phyloP scores from a whole-genome alignment of 2,888 invertebrate genomes.

The Sphinx pinastri region DNA sequence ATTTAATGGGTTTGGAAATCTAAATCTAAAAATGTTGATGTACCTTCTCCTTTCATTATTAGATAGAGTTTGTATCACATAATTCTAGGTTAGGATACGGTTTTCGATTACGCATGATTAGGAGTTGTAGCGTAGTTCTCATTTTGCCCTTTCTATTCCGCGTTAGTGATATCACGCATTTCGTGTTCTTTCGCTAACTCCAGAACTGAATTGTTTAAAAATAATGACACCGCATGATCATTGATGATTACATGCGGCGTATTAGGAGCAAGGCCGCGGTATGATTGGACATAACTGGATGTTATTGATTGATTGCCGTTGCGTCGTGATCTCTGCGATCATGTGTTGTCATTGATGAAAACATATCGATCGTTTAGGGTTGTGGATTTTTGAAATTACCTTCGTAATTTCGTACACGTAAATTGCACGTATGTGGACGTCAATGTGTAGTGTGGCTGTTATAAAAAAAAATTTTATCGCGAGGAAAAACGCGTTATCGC shows the following conservation, averaged over 20 bases:
- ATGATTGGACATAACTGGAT: conserved; percentile 24
- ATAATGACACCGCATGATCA: conserved; percentile 14
- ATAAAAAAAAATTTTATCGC: no score
- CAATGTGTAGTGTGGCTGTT: not conserved
- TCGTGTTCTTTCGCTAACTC: not conserved
- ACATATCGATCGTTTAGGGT: conserved; percentile 4
- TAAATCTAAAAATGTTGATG: no score
- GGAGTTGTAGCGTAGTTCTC: no score
- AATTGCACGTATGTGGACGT: not conserved
- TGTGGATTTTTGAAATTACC: not conserved
- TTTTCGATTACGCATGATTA: no score
- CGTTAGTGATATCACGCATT: not conserved
- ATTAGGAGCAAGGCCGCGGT: conserved; percentile 23
- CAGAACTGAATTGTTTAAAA: not conserved
- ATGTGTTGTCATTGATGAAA: conserved; percentile 21
- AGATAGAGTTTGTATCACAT: no score
- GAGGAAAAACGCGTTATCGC: no score
- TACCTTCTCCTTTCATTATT: no score
- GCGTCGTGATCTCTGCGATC: conserved; percentile 22
- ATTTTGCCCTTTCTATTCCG: no score
- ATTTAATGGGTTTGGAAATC: no score
- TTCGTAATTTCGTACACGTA: not conserved
- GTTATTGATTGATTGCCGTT: conserved; percentile 24
- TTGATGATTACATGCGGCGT: conserved; percentile 17
- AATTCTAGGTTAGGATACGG: no score